phyloP scores from a whole-genome alignment of 2,888 invertebrate genomes.

The Sarcophaga variegata region DNA sequence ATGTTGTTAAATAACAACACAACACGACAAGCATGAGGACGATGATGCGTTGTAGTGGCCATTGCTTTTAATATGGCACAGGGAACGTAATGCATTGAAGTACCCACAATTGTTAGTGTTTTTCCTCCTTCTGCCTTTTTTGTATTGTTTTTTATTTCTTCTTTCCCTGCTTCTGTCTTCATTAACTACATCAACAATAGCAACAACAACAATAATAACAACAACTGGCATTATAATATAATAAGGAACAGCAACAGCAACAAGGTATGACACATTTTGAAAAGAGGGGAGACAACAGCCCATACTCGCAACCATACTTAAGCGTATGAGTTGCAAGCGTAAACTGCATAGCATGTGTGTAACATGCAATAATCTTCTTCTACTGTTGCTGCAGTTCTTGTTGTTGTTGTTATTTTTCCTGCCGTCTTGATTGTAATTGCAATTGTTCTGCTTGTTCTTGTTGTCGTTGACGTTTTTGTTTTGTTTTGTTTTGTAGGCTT shows the following conservation, averaged over 20 bases:
- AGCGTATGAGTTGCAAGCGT: background rate
- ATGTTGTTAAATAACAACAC: background rate
- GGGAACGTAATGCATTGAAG: constrained; percentile 9
- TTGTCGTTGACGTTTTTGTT: background rate
- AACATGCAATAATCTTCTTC: background rate
- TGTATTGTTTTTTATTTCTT: background rate
- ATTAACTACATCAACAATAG: constrained; percentile 38
- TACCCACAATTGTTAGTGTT: constrained; percentile 53
- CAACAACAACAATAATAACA: background rate
- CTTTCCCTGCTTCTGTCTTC: background rate
- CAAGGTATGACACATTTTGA: constrained; percentile 24
- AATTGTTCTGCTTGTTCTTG: background rate
- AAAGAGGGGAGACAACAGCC: constrained; percentile 49
- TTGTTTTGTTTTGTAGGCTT: constrained; percentile 57
- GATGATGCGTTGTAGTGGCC: constrained; percentile 55
- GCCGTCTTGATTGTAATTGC: background rate
- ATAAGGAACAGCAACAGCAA: background rate
- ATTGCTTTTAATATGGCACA: constrained; percentile 58
- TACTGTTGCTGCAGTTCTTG: background rate
- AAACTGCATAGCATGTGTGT: background rate
- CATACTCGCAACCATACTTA: constrained; percentile 5
- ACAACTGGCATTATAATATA: background rate
- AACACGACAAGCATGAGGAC: background rate
- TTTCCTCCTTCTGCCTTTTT: background rate
- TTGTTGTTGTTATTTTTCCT: background rate